Conservation (phyloP, 1,140 invertebrate species). For the Goniozus legneri region DNA sequence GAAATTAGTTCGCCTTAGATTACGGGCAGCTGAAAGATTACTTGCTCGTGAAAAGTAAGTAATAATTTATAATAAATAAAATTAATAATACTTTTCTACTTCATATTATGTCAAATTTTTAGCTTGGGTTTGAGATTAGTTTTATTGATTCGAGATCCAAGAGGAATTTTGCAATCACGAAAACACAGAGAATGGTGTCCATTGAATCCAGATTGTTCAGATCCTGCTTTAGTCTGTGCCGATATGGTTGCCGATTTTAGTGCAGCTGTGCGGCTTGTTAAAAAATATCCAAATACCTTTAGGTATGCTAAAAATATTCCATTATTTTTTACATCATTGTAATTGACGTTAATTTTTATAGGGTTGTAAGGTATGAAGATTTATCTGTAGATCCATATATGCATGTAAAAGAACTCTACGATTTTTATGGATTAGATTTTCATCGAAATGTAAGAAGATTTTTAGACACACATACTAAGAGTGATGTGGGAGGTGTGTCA, state of each 20-base stretch:
- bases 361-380: conserved; percentile 81
- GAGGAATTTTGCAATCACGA: conserved; percentile 81
- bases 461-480: conserved; percentile 76
- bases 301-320: conserved; percentile 55
- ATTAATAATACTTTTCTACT: conserved; percentile 1
- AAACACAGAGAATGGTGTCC: conserved; percentile 82
- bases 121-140: conserved; percentile 75
- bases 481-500: conserved; percentile 74
- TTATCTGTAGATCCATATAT: conserved; percentile 72
- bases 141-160: conserved; percentile 77
- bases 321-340: background rate
- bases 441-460: conserved; percentile 69
- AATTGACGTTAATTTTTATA: conserved; percentile 35
- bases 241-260: conserved; percentile 81
- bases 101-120: conserved; percentile 21
- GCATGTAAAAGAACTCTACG: conserved; percentile 67
- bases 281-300: conserved; percentile 68
- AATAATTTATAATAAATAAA: conserved; percentile 8
- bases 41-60: conserved; percentile 70
- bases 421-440: conserved; percentile 73
- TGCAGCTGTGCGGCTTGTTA: conserved; percentile 65
- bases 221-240: conserved; percentile 70
- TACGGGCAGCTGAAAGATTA: conserved; percentile 68
- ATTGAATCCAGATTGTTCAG: conserved; percentile 75
- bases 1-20: conserved; percentile 77